phyloP scores from a whole-genome alignment of 2,888 invertebrate genomes.

The Cosmorhoe ocellata region DNA sequence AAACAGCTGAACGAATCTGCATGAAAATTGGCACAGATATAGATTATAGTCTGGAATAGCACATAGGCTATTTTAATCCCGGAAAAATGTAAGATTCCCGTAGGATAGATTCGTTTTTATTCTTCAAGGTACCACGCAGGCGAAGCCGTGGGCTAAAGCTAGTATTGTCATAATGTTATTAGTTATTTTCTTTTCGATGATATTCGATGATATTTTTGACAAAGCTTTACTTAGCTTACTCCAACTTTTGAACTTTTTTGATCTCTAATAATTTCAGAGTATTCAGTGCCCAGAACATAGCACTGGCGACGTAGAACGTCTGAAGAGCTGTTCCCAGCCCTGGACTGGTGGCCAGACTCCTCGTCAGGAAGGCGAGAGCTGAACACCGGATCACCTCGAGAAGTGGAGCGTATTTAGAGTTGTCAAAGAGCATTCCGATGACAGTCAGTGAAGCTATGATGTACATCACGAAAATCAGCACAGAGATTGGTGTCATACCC shows the following conservation, averaged over 20 bases:
- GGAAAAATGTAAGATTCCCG: too few species aligned
- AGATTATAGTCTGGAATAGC: too few species aligned
- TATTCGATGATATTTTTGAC: too few species aligned
- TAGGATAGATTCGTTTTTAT: too few species aligned
- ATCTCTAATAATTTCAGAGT: constrained; percentile 82
- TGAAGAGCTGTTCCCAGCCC: constrained; percentile 71
- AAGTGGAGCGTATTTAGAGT: constrained; percentile 82
- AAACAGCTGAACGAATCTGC: too few species aligned
- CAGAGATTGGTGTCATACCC: constrained; percentile 84
- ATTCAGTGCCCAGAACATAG: constrained; percentile 85
- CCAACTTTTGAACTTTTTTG: constrained; percentile 59
- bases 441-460: constrained; percentile 86
- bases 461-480: constrained; percentile 83
- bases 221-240: constrained; percentile 30
- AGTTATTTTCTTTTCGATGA: too few species aligned
- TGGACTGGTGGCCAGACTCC: constrained; percentile 63
- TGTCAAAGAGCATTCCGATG: constrained; percentile 88
- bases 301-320: constrained; percentile 82
- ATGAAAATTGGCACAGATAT: too few species aligned
- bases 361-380: constrained; percentile 78
- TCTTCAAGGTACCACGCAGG: too few species aligned
- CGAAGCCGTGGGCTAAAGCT: too few species aligned
- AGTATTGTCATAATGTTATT: too few species aligned
- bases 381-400: constrained; percentile 86
- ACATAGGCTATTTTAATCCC: too few species aligned